phyloP scores from a whole-genome alignment of 2,113 vertebrate species.

The Arvicanthis niloticus region DNA sequence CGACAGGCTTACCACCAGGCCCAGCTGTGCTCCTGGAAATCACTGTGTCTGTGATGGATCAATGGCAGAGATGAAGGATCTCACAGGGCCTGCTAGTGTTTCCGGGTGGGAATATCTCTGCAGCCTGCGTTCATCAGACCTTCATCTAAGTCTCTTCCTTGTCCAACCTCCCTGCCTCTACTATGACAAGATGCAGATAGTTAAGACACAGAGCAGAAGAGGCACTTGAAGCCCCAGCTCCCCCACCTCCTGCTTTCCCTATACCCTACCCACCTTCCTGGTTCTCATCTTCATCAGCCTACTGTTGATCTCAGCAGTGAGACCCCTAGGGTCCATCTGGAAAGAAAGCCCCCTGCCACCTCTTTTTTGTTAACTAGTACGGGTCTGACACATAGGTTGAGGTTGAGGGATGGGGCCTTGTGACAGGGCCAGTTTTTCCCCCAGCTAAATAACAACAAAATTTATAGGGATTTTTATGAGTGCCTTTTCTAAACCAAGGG shows the following conservation, averaged over 20 bases:
- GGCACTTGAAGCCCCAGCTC: not conserved
- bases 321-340: fast-evolving
- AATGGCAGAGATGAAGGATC: not conserved
- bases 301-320: fast-evolving
- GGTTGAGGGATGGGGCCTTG: not conserved
- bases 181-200: fast-evolving
- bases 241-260: not conserved
- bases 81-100: not conserved
- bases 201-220: too few relatives aligned
- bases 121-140: fast-evolving
- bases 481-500: not conserved
- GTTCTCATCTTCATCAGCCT: not conserved
- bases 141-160: not conserved
- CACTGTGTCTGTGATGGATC: not conserved
- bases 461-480: not conserved
- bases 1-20: not conserved
- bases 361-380: not conserved
- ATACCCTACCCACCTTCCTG: fast-evolving
- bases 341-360: not conserved
- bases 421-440: not conserved
- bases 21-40: not conserved
- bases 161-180: fast-evolving
- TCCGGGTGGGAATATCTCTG: fast-evolving
- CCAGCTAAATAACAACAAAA: not conserved
- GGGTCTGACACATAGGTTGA: not conserved